Conservation (phyloP, 2,113 vertebrate genomes). For the Chunga burmeisteri region DNA sequence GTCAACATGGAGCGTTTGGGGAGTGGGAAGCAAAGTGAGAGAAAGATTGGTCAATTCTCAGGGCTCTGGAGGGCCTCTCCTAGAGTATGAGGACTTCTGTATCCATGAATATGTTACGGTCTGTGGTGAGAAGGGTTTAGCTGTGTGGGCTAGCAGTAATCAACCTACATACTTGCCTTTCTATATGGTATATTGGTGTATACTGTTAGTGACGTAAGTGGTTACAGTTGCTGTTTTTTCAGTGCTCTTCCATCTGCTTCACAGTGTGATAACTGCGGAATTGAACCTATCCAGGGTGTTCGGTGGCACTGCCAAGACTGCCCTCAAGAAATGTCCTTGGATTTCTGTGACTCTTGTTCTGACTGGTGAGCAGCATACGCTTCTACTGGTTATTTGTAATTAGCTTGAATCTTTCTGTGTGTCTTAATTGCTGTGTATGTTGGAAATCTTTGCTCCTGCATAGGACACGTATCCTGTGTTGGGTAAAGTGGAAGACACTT, state of each 20-base stretch:
- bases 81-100: neutral
- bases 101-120: accelerated
- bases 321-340: constrained; percentile 88
- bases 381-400: neutral
- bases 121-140: neutral
- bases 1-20: neutral
- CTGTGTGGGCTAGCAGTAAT: neutral
- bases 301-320: constrained; percentile 98
- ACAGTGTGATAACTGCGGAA: constrained; percentile 93
- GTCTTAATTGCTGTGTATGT: neutral
- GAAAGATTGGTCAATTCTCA: neutral
- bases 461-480: neutral
- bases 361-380: constrained; percentile 85
- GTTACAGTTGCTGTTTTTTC: neutral
- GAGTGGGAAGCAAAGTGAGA: neutral
- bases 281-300: constrained; percentile 92
- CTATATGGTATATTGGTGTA: accelerated
- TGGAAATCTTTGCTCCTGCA: neutral
- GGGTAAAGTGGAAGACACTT: neutral
- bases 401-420: neutral
- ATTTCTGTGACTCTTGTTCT: constrained; percentile 96
- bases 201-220: accelerated
- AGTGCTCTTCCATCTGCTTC: neutral
- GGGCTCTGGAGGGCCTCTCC: neutral
- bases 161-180: neutral